Percentiles rank a stretch among this genome's conserved stretches.
These are phyloP conservation scores for Geodia barretti DNA, from an alignment of 37 sponge, comb jelly and placozoan species.

Conservation along the genomic window DNA sequence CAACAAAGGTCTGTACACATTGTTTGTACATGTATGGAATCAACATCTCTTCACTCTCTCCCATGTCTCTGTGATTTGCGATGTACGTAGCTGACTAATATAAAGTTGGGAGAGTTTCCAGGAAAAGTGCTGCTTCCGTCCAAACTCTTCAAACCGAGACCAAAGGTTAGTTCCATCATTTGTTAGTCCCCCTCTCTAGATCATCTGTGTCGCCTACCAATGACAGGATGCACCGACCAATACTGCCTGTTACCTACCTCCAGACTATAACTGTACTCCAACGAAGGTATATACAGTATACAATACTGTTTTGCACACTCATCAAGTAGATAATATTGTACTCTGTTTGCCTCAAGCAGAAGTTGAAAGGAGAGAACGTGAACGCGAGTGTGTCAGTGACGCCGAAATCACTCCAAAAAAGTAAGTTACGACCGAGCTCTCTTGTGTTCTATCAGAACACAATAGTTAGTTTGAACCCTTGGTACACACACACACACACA, in stretches of 20 bases:
- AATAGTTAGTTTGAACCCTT: not conserved
- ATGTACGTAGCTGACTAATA: conserved; percentile 4
- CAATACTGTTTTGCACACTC: too few relatives aligned
- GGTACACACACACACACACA: too few relatives aligned
- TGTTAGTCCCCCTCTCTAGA: not conserved
- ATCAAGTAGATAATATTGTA: too few relatives aligned
- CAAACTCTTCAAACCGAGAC: conserved; percentile 23
- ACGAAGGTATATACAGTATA: conserved; percentile 11
- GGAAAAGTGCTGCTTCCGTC: conserved; percentile 44
- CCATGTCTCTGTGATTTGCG: not conserved
- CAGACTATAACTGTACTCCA: conserved; percentile 47
- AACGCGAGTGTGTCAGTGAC: not conserved
- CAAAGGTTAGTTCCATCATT: conserved; percentile 12
- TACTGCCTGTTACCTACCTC: conserved; percentile 45
- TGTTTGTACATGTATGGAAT: not conserved
- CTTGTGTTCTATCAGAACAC: too few relatives aligned
- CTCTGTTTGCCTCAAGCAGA: not conserved
- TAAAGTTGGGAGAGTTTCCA: conserved; percentile 34
- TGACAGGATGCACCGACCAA: conserved; percentile 23
- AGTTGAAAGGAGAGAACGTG: not conserved
- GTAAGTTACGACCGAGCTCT: not conserved
- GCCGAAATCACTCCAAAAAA: not conserved
- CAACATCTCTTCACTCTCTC: not conserved
- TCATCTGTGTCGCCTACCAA: not conserved
- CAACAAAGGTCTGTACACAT: conserved; percentile 41